Base-by-base conservation (phyloP, 2,113 vertebrate genomes). In the Otocyon megalotis region DNA sequence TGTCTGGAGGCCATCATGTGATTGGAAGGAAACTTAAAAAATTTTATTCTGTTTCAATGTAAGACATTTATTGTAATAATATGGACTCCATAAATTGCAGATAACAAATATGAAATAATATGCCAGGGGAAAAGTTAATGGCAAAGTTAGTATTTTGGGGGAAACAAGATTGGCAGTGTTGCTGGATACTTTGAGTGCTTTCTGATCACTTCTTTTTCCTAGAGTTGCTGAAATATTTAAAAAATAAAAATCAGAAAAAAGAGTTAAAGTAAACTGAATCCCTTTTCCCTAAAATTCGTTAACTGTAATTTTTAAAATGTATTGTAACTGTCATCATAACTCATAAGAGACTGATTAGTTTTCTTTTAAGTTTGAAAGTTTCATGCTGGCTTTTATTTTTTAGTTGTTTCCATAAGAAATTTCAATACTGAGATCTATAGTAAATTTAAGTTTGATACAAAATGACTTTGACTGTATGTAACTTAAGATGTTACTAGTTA, bases 211-310 rank as follows among this genome's bases (percentile, higher is more conserved):
- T 22, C 17, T 58, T 50, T 93, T 63, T 74, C 60, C 43, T 82
- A 0, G 3, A 37, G 48, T 89, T 93, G 50, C n/a, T 86, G 19
- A 89, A 85, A 56, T 72, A 65, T 48, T 53, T 87, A 63, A 93
- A 77, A 88, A 90, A 69, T 76, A 81, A 94, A 85, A 92, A 50
- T 76, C 50, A 93, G 28, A 26, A 90, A 77, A 77, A 48, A 48
- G 26, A 2, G 43, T 81, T 71, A 62, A 88, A 84, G 65, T 50
- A 22, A 37, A 22, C 56, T n/a, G 7, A 96, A 63, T 35, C 32
- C 80, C 35, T 63, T 67, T 87, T 89, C 74, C 28, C 71, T 76
- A 37, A 93, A 76, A 84, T 56, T 32, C 32, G 50, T 54, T n/a
- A 54, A 48, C 10, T 48, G 0, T 88, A 8, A 48, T 80, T 86